Evolutionary conservation across 2,888 invertebrate species (phyloP).

Genomic region (Alloplasta piceator): DNA sequence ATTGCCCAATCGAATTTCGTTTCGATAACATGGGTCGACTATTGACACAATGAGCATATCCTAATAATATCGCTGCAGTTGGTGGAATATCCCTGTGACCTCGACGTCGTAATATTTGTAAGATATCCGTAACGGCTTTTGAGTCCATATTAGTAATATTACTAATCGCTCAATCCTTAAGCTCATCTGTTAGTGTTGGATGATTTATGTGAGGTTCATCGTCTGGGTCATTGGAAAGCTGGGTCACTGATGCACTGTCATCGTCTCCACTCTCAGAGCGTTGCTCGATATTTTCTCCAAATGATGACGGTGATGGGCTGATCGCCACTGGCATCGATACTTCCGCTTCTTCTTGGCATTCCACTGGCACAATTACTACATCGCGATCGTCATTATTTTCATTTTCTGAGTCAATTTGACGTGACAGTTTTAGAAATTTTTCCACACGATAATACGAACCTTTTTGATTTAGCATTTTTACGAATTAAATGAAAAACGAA

Average conservation of each 20-base stretch:
- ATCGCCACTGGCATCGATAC: neutral
- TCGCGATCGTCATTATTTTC: neutral
- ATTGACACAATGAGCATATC: no score
- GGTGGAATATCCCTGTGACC: no score
- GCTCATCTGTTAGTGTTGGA: constrained; percentile 7
- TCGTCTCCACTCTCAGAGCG: neutral
- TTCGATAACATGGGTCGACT: no score
- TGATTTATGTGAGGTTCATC: constrained; percentile 1
- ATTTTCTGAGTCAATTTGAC: constrained; percentile 3
- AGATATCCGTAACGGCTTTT: neutral
- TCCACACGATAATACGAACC: constrained; percentile 8
- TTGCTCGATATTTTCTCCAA: constrained; percentile 1
- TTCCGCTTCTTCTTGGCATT: constrained; percentile 7
- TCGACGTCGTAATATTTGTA: neutral
- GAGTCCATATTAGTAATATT: constrained; percentile 3
- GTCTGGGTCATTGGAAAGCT: no score
- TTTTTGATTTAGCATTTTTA: constrained; percentile 5
- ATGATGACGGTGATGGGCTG: constrained; percentile 1
- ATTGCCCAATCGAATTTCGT: no score
- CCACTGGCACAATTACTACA: constrained; percentile 1
- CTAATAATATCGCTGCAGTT: no score
- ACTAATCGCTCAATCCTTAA: neutral
- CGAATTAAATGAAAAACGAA: constrained; percentile 15
- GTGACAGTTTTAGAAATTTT: neutral
- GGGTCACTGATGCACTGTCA: no score